phyloP scores from a whole-genome alignment of 2,113 vertebrate species.

The Paradoxurus hermaphroditus region DNA sequence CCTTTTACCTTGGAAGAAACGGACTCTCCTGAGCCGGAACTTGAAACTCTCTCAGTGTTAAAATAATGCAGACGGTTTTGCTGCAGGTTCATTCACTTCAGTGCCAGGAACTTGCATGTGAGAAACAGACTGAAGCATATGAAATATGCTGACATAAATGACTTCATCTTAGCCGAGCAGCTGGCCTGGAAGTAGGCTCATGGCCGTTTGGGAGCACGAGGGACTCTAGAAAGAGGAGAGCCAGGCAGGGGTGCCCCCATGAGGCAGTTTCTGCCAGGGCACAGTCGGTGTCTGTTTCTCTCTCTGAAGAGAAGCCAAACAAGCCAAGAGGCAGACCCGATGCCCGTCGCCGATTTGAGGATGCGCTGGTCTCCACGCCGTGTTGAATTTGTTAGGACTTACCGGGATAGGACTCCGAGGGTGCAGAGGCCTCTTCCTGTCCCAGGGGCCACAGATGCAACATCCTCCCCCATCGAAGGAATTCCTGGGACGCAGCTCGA shows the following conservation, averaged over 20 bases:
- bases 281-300: not conserved
- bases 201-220: not conserved
- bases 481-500: not conserved
- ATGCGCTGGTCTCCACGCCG: not conserved
- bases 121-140: not conserved
- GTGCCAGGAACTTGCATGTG: not conserved
- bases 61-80: not conserved
- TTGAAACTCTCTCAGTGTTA: not conserved
- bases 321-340: not conserved
- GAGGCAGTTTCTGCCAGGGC: accelerated
- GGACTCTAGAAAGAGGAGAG: not conserved
- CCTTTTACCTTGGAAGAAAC: not conserved
- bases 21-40: not conserved
- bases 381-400: not conserved
- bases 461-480: not conserved
- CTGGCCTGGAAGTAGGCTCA: not conserved
- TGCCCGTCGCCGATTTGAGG: not conserved
- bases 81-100: not conserved
- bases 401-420: not conserved
- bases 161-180: not conserved
- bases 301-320: not conserved
- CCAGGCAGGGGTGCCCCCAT: accelerated
- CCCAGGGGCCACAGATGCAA: not conserved
- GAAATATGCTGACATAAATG: not conserved
- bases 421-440: not conserved